Conservation (phyloP, 2,888 invertebrate genomes). For the Dolomedes plantarius region DNA sequence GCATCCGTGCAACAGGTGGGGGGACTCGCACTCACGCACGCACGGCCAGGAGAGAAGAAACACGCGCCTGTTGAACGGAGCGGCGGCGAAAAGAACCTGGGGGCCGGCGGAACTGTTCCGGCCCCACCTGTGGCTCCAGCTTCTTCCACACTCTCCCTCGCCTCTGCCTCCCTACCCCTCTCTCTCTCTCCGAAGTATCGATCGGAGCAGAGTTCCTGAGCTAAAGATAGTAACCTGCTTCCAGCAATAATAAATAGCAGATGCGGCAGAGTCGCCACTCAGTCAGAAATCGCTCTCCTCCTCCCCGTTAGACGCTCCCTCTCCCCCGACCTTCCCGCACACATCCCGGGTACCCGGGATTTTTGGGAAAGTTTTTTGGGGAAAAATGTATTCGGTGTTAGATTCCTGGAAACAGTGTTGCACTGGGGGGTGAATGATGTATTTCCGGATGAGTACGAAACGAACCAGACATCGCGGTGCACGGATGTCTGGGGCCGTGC, state of each 20-base stretch:
- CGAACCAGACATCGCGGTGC: too few relatives aligned
- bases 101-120: neutral
- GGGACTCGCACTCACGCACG: too few relatives aligned
- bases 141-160: neutral
- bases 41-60: too few relatives aligned
- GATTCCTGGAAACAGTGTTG: neutral
- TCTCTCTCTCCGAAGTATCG: neutral
- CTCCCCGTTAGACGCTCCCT: neutral
- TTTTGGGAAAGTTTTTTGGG: neutral
- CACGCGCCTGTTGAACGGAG: neutral
- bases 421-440: too few relatives aligned
- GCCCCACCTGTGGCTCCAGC: neutral
- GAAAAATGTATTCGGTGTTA: neutral
- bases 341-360: neutral
- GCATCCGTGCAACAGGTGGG: neutral
- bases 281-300: constrained; percentile 1
- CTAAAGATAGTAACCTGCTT: constrained; percentile 12
- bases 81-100: neutral
- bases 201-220: neutral
- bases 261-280: constrained; percentile 4
- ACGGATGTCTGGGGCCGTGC: too few relatives aligned
- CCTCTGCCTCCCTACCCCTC: neutral
- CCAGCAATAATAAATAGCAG: constrained; percentile 6
- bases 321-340: neutral
- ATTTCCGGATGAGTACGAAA: too few relatives aligned